Percentiles rank a stretch among this genome's conserved stretches.
Evolutionary conservation across 2,888 invertebrate genomes (phyloP).

Genomic region (Agrotis clavis): DNA sequence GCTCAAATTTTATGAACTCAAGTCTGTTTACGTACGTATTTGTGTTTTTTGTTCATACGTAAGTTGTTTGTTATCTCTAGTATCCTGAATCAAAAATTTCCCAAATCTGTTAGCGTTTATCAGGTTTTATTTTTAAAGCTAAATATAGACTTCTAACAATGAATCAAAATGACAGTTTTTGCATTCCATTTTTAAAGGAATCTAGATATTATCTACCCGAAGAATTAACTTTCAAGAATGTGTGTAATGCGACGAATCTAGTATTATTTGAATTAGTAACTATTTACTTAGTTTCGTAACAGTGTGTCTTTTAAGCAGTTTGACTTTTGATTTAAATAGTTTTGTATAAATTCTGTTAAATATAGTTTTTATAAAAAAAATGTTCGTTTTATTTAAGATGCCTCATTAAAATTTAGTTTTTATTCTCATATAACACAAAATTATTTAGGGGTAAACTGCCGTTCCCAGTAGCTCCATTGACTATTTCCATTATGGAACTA

Average conservation of each 20-base stretch:
- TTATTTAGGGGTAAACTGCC: too few relatives aligned
- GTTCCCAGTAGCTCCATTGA: too few relatives aligned
- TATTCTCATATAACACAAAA: too few relatives aligned
- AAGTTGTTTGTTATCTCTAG: constrained; percentile 38
- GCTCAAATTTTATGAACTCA: not conserved
- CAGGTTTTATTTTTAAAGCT: not conserved
- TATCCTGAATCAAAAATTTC: not conserved
- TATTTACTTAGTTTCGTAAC: constrained; percentile 82
- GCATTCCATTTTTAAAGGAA: constrained; percentile 36
- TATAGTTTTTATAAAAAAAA: constrained; percentile 67
- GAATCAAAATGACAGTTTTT: constrained; percentile 20
- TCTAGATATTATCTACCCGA: constrained; percentile 17
- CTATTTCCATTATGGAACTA: too few relatives aligned
- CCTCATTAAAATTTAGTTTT: not conserved
- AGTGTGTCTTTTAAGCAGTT: constrained; percentile 74
- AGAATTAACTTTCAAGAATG: constrained; percentile 49
- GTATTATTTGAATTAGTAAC: constrained; percentile 75
- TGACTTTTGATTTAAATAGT: constrained; percentile 76
- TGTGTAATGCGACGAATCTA: constrained; percentile 62
- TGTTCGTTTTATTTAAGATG: constrained; percentile 35
- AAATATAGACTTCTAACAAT: constrained; percentile 16
- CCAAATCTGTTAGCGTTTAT: not conserved
- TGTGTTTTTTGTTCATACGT: constrained; percentile 16
- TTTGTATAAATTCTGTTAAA: constrained; percentile 80
- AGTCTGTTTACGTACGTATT: constrained; percentile 1